Base-by-base conservation (phyloP, 2,888 invertebrate species). In the Drosophila setosimentum region DNA sequence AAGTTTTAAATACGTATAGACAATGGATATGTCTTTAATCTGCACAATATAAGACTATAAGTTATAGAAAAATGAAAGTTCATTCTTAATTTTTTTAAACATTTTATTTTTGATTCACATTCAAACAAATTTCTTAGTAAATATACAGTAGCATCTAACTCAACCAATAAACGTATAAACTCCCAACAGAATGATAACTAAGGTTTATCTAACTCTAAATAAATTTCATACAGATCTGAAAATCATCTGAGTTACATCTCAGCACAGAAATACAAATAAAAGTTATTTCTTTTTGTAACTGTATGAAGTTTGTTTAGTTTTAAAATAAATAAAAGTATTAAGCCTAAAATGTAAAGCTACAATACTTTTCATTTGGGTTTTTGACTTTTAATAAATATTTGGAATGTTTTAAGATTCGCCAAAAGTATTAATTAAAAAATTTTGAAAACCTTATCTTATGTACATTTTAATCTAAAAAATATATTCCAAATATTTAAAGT, bases 401-500 rank as follows among this genome's bases (percentile, higher is more conserved):
- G 83, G 69, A 80, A 71, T 64, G 58, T 24, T 24, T 45, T 24
- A 1, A 45, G 16, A 24, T 45, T 16, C 45, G 2, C 16, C 2
- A 8, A 45, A 24, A 2, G 4, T 8, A 16, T 24, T 24, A 0
- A 24, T 8, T 16, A 4, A 8, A 45, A 16, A 16, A 1, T 24
- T 2, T 16, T 16, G 3, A 4, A 27, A 11, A 40, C 5, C 2
- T 2, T 6, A 42, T n/a, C 2, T 5, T 21, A 11, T 2, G n/a
- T 21, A 42, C n/a, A n/a, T 5, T 45, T 16, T 4, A 45, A 51
- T 29, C 7, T n/a, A 10, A 37, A 21, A 49, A 29, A 58, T 21
- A 55, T 37, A 59, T 61, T 78, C 65, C 69, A 76, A 79, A 51
- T 53, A 70, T 68, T 65, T 62, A 13, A n/a, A 51, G 50, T 18